Conservation (phyloP, 2,113 vertebrate genomes). For the Bagarius yarrelli region DNA sequence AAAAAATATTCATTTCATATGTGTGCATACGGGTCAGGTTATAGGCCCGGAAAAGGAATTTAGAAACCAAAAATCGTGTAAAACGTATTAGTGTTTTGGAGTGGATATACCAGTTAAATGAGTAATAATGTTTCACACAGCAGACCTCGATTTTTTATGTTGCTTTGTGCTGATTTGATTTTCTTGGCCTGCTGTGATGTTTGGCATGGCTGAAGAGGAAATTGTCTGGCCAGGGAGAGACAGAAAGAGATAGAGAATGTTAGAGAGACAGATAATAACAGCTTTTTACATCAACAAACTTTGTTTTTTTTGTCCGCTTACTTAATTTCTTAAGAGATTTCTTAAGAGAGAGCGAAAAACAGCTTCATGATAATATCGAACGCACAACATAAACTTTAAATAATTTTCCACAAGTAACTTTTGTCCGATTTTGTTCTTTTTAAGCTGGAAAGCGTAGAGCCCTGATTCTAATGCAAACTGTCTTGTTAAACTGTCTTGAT, state of each 20-base stretch:
- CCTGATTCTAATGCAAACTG: background rate
- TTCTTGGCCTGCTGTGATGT: conserved; percentile 30
- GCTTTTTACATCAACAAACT: conserved; percentile 23
- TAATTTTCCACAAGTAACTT: background rate
- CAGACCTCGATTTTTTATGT: background rate
- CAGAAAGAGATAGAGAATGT: conserved; percentile 14
- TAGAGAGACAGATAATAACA: conserved; percentile 16
- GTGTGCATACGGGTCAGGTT: background rate
- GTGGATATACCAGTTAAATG: background rate
- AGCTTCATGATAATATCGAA: background rate
- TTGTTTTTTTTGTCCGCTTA: background rate
- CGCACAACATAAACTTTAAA: background rate
- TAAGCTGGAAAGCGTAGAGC: background rate
- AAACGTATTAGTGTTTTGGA: background rate
- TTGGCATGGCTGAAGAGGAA: conserved; percentile 49
- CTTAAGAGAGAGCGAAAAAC: background rate
- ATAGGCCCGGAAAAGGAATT: background rate
- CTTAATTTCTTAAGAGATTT: background rate
- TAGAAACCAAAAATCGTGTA: background rate
- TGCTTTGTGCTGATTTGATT: conserved; percentile 28
- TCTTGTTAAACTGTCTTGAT: background rate
- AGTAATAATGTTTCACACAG: background rate
- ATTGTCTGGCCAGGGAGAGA: conserved; percentile 38
- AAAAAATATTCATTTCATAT: background rate
- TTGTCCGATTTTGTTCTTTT: conserved; percentile 1